Percentiles rank a stretch among this genome's conserved stretches.
These are phyloP conservation scores for Hylomyscus alleni DNA, from an alignment of 2,797 vertebrate species.

Conservation along the genomic window DNA sequence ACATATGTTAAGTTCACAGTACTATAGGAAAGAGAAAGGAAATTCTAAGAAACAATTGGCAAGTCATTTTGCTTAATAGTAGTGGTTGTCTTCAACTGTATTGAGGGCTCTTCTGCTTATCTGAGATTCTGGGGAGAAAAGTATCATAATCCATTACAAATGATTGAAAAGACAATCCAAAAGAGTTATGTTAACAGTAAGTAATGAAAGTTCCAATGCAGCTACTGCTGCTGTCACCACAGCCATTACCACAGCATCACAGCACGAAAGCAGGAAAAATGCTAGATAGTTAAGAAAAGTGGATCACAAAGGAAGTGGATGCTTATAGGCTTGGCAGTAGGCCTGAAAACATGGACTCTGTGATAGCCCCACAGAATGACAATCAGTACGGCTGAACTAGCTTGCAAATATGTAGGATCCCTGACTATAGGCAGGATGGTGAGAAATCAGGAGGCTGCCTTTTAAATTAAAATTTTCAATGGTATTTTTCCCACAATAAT, in stretches of 20 bases:
- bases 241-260: not conserved
- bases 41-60: not conserved
- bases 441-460: not conserved
- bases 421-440: not conserved
- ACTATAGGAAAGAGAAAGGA: slow-evolving; percentile 35
- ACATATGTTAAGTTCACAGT: not conserved
- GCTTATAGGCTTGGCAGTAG: not conserved
- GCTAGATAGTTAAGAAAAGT: slow-evolving; percentile 21
- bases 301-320: not conserved
- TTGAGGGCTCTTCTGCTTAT: not conserved
- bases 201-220: not conserved
- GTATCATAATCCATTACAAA: not conserved
- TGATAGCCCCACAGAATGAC: not conserved
- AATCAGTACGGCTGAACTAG: not conserved
- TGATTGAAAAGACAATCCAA: slow-evolving; percentile 4
- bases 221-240: not conserved
- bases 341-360: not conserved
- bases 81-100: not conserved
- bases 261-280: not conserved
- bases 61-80: not conserved
- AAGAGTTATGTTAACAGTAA: not conserved
- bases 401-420: not conserved
- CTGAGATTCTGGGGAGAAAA: not conserved
- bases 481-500: not conserved
- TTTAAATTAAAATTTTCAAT: slow-evolving; percentile 26